Evolutionary conservation across 1,140 invertebrate species (phyloP).

Genomic region (Drosophila pallidifrons): DNA sequence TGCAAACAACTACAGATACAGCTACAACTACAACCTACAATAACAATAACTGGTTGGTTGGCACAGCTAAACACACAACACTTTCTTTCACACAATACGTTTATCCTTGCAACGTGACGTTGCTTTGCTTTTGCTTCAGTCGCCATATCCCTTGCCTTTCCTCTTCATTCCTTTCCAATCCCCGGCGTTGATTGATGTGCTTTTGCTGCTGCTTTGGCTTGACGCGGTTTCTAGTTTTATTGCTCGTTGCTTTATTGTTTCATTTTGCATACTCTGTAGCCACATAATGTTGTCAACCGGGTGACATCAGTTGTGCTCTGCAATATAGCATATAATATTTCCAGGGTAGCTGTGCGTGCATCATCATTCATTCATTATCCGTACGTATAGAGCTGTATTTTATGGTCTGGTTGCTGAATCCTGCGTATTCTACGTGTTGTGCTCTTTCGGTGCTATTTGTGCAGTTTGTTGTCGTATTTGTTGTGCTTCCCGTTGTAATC

Average conservation of each 20-base stretch:
- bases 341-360: not conserved
- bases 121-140: slow-evolving; percentile 22
- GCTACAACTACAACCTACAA: slow-evolving; percentile 11
- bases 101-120: slow-evolving; percentile 57
- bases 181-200: slow-evolving; percentile 74
- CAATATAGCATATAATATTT: not conserved
- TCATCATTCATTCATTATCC: not conserved
- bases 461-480: slow-evolving; percentile 34
- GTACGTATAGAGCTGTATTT: slow-evolving; percentile 37
- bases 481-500: slow-evolving; percentile 63
- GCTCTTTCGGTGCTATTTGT: slow-evolving; percentile 29
- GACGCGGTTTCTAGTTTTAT: slow-evolving; percentile 77
- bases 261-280: slow-evolving; percentile 36
- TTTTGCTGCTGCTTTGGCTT: slow-evolving; percentile 58
- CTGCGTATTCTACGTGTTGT: slow-evolving; percentile 31
- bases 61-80: slow-evolving; percentile 43
- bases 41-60: slow-evolving; percentile 26
- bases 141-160: slow-evolving; percentile 12
- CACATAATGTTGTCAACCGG: not conserved
- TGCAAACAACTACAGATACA: slow-evolving; percentile 49
- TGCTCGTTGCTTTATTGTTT: slow-evolving; percentile 72
- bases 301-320: not conserved
- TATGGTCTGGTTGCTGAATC: slow-evolving; percentile 46
- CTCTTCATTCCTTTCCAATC: slow-evolving; percentile 18
- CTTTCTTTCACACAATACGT: slow-evolving; percentile 68